Percentiles rank a stretch among this genome's conserved stretches.
These are phyloP conservation scores for Leucophenga varia DNA, from an alignment of 1,140 invertebrate genomes.

Conservation along the genomic window DNA sequence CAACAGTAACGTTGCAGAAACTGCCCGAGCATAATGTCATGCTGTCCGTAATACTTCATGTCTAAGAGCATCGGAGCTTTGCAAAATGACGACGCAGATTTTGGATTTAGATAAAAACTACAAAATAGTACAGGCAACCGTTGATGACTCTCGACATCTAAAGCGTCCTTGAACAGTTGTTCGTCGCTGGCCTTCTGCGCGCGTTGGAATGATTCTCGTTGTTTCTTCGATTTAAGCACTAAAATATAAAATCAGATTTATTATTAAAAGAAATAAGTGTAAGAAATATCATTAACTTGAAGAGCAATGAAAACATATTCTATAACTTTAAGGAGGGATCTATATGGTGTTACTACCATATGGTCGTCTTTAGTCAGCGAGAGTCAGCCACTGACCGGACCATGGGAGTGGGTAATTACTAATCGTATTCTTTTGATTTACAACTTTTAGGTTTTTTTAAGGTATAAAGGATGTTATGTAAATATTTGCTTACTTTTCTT, in stretches of 20 bases:
- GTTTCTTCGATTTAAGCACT: constrained; percentile 34
- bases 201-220: constrained; percentile 22
- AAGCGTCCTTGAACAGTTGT: constrained; percentile 66
- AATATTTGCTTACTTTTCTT: constrained; percentile 37
- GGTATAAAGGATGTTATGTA: not conserved
- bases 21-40: constrained; percentile 92
- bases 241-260: not conserved
- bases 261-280: no score
- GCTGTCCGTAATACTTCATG: constrained; percentile 93
- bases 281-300: no score
- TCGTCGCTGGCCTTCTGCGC: constrained; percentile 43
- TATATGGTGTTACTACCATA: no score
- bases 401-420: not conserved
- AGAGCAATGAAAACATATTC: no score
- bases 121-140: constrained; percentile 86
- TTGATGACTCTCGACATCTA: constrained; percentile 88
- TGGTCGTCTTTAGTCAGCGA: no score
- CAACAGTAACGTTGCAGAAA: constrained; percentile 95
- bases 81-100: constrained; percentile 46
- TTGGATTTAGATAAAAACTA: constrained; percentile 73
- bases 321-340: no score
- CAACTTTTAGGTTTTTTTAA: not conserved
- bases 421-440: not conserved
- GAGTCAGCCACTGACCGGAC: no score
- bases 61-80: constrained; percentile 44